Evolutionary conservation across 1,140 invertebrate genomes (phyloP).

Genomic region (Danaus plexippus): DNA sequence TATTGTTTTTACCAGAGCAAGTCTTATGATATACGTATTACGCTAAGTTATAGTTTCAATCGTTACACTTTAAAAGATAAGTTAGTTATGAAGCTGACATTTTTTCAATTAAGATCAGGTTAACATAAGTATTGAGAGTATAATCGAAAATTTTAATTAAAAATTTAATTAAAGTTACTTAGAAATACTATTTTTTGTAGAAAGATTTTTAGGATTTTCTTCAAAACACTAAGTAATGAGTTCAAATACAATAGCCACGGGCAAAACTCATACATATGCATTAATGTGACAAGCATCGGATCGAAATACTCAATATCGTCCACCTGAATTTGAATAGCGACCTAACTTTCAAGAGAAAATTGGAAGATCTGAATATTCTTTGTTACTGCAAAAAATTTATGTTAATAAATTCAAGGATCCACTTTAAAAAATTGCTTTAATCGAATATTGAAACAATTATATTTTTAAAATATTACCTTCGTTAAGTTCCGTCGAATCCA

Average conservation of each 20-base stretch:
- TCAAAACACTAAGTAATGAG: constrained; percentile 25
- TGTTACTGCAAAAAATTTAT: constrained; percentile 55
- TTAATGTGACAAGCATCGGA: constrained; percentile 39
- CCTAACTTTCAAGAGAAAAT: constrained; percentile 53
- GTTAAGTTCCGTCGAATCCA: too few relatives aligned
- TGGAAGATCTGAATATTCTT: constrained; percentile 63
- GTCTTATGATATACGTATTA: too few relatives aligned
- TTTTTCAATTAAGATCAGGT: too few relatives aligned
- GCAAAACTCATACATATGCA: constrained; percentile 53
- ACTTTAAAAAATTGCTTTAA: constrained; percentile 56
- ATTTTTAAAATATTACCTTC: background rate
- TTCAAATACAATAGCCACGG: constrained; percentile 30
- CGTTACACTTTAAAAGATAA: constrained; percentile 11
- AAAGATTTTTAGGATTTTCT: constrained; percentile 13
- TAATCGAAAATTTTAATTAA: background rate
- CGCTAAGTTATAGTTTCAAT: too few relatives aligned
- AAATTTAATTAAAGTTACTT: constrained; percentile 1
- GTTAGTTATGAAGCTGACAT: constrained; percentile 4
- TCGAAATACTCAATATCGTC: constrained; percentile 60
- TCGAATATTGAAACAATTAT: constrained; percentile 53
- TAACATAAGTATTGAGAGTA: too few relatives aligned
- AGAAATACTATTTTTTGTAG: background rate
- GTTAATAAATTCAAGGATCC: constrained; percentile 55
- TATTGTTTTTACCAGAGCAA: too few relatives aligned
- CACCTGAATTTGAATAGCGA: constrained; percentile 57